Base-by-base conservation (phyloP, 2,888 invertebrate species). In the Imbricaverruca yamaguchii region DNA sequence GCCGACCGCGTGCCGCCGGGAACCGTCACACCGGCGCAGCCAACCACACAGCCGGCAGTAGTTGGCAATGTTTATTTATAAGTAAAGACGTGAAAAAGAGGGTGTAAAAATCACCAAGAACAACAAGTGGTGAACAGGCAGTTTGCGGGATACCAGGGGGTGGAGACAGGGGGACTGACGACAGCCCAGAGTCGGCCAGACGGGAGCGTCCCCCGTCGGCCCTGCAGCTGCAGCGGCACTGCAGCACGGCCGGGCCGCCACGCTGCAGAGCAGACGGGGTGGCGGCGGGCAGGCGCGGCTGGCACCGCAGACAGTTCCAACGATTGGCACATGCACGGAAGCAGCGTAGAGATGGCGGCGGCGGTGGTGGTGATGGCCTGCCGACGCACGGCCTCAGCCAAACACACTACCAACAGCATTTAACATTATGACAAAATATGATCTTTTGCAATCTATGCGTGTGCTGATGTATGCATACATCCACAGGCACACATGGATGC, bases 381-480 rank as follows among this genome's bases (percentile, higher is more conserved):
- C 65, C n/a, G n/a, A 18, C 78, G 74, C 0, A 4, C 78, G 63
- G 39, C 78, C 18, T 55, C 39, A 25, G 53, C 6, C 18, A 21
- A 25, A 12, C 57, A 63, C 63, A 80, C 39, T 80, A 63, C 80
- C 80, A 80, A 67, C 63, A 12, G 69, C 69, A 23, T 69, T 21
- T 65, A 65, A 53, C 63, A 67, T 67, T 80, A 80, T 80, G 69
- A 67, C 63, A 67, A 80, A 67, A 80, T 80, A 80, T 80, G 69
- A 67, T 67, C 69, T 67, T 39, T 56, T 67, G 3, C 53, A 39
- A 77, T 77, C 15, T 77, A 77, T 77, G n/a, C n/a, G n/a, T 77
- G 15, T 13, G 15, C 59, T 4, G 59, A 15, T 59, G 53, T 80
- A 80, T 80, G 61, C 61, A 80, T 80, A 61, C 13, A 61, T 80